phyloP scores from a whole-genome alignment of 2,113 vertebrate species.

The Empidonax traillii region DNA sequence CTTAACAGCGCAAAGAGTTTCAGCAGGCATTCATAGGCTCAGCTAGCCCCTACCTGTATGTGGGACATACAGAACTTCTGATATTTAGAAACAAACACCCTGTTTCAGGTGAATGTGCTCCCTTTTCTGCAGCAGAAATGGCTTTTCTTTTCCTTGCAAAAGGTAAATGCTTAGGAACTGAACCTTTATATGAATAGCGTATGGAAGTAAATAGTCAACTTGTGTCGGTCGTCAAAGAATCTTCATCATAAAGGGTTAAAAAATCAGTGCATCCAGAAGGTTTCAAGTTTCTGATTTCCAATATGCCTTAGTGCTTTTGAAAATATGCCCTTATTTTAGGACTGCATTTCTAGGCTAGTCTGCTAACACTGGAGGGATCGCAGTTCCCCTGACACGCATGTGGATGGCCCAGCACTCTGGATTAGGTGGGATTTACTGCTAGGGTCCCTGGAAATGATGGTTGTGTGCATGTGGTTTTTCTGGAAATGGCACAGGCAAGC shows the following conservation, averaged over 20 bases:
- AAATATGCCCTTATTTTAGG: not conserved
- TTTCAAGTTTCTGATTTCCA: not conserved
- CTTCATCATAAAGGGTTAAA: not conserved
- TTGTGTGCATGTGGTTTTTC: not conserved
- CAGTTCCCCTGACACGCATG: rapidly evolving
- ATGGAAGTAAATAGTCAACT: not conserved
- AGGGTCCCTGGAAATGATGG: rapidly evolving
- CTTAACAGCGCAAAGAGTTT: not conserved
- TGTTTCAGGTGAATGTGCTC: not conserved
- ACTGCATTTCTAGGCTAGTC: not conserved
- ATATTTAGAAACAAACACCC: not conserved
- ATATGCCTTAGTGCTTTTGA: not conserved
- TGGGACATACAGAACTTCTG: not conserved
- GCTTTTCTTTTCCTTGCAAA: not conserved
- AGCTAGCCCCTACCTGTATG: too few species aligned
- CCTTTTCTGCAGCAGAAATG: not conserved
- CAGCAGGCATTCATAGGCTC: not conserved
- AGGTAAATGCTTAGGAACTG: not conserved
- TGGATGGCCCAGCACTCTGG: rapidly evolving
- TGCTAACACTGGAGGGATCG: rapidly evolving
- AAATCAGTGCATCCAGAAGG: not conserved
- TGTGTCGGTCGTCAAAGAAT: rapidly evolving
- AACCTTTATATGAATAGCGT: not conserved
- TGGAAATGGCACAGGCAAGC: rapidly evolving
- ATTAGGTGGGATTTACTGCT: not conserved